Percentiles rank a stretch among this genome's conserved stretches.
Evolutionary conservation across 2,888 invertebrate genomes (phyloP).

Genomic region (Artemia sinica): DNA sequence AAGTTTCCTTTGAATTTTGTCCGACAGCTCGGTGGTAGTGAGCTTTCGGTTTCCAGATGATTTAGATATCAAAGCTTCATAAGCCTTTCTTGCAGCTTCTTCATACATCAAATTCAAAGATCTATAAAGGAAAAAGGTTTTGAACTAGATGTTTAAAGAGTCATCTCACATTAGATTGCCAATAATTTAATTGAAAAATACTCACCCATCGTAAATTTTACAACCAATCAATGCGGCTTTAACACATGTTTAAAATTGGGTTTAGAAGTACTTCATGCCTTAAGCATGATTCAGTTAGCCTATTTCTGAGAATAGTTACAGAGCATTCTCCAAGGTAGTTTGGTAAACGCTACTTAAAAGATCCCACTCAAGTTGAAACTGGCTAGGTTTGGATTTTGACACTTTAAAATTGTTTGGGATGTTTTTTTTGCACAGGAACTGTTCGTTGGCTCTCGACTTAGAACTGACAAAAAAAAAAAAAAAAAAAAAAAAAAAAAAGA

Average conservation of each 20-base stretch:
- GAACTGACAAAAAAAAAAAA: no score
- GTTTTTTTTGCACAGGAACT: no score
- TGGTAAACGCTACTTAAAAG: no score
- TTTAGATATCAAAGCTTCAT: slow-evolving; percentile 53
- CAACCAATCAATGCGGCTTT: slow-evolving; percentile 13
- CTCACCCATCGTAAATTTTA: not conserved
- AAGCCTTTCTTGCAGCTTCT: slow-evolving; percentile 50
- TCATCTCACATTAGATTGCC: not conserved
- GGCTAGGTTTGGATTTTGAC: no score
- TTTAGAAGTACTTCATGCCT: no score
- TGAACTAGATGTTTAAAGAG: not conserved
- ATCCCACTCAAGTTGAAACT: no score
- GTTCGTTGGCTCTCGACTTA: no score
- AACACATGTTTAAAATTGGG: slow-evolving; percentile 6
- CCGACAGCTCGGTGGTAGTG: slow-evolving; percentile 61
- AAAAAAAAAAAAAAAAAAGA: no score
- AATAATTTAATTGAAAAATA: slow-evolving; percentile 18
- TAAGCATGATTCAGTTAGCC: no score
- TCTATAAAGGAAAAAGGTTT: slow-evolving; percentile 23
- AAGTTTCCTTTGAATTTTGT: slow-evolving; percentile 54
- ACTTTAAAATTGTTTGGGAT: no score
- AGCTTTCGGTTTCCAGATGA: slow-evolving; percentile 47
- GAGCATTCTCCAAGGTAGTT: no score
- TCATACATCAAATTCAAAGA: slow-evolving; percentile 31
- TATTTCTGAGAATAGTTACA: no score